Conservation (phyloP, 2,888 invertebrate genomes). For the Lithophane ornitopus region DNA sequence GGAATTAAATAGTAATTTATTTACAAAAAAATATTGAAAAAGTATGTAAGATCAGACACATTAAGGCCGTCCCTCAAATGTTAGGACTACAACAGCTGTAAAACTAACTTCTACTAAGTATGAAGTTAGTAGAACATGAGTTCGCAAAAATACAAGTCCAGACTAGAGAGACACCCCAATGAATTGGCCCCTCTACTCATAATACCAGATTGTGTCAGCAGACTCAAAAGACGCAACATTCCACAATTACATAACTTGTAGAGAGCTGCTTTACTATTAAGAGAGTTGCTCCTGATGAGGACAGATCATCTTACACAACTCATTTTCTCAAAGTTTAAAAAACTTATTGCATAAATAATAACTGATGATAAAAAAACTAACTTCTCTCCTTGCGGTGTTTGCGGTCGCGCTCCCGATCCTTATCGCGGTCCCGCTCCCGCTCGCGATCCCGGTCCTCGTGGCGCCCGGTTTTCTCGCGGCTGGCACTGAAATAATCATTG, state of each 20-base stretch:
- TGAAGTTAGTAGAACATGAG: too few relatives aligned
- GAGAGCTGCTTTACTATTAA: neutral
- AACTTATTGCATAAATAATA: neutral
- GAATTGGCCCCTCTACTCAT: neutral
- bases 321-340: neutral
- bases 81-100: neutral
- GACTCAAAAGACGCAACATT: neutral
- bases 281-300: neutral
- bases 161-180: neutral
- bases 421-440: conserved; percentile 76
- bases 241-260: neutral
- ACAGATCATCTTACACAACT: neutral
- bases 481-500: conserved; percentile 62
- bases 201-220: neutral
- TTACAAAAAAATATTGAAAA: neutral
- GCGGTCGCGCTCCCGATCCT: conserved; percentile 83
- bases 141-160: neutral
- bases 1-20: neutral
- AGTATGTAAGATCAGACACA: neutral
- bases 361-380: conserved; percentile 66
- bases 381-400: conserved; percentile 85
- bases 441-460: conserved; percentile 74
- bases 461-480: conserved; percentile 73
- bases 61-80: neutral
- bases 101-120: conserved; percentile 74